Evolutionary conservation across 2,888 invertebrate genomes (phyloP).

Genomic region (Achlya flavicornis): DNA sequence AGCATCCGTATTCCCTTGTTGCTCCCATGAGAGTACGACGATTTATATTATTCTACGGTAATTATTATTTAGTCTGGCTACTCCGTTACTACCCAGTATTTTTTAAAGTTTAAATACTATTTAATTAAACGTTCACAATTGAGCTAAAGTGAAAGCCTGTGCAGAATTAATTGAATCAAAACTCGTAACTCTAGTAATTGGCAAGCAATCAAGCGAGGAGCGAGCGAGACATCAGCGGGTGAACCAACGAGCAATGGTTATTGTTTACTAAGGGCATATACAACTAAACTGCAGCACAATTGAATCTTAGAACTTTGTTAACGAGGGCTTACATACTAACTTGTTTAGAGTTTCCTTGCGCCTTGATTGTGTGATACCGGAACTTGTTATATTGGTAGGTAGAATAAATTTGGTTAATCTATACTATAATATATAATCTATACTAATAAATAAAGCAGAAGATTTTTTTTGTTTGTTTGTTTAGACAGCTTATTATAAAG

Average conservation of each 20-base stretch:
- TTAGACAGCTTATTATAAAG: too few species aligned
- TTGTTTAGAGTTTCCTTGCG: conserved; percentile 26
- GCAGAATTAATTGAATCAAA: conserved; percentile 40
- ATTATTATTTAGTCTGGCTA: too few species aligned
- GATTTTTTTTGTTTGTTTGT: too few species aligned
- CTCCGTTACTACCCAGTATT: too few species aligned
- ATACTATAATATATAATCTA: too few species aligned
- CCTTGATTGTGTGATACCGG: conserved; percentile 22
- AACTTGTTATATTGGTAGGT: not conserved
- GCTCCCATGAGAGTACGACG: too few species aligned
- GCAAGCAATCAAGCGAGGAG: conserved; percentile 29
- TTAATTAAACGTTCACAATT: conserved; percentile 21
- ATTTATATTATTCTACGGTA: too few species aligned
- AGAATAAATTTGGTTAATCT: not conserved
- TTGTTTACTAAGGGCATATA: conserved; percentile 19
- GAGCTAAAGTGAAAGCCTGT: conserved; percentile 15
- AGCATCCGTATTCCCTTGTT: too few species aligned
- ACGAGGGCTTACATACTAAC: conserved; percentile 29
- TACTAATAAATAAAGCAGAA: too few species aligned
- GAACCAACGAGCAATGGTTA: conserved; percentile 20
- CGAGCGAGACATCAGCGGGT: conserved; percentile 11
- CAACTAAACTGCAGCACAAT: conserved; percentile 16
- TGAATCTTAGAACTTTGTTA: conserved; percentile 25
- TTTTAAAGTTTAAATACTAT: not conserved
- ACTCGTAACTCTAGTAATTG: conserved; percentile 30